Conservation (phyloP, 2,113 vertebrate species). For the Lipotes vexillifer region DNA sequence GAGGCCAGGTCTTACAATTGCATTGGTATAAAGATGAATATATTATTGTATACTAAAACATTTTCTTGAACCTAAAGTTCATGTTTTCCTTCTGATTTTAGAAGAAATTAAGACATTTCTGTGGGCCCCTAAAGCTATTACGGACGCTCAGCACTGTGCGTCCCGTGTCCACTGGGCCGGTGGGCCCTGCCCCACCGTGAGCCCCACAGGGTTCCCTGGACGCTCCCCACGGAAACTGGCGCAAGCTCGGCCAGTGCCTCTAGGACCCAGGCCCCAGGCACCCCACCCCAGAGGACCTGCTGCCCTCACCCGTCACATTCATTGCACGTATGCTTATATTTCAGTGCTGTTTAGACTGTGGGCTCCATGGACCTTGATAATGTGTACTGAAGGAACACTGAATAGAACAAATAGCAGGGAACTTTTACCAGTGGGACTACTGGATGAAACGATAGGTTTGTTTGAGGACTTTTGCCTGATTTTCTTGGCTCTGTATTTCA, state of each 20-base stretch:
- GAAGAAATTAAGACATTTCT: neutral
- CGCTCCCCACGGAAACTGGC: neutral
- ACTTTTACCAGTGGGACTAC: neutral
- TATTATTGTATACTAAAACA: neutral
- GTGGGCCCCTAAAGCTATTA: neutral
- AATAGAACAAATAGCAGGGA: neutral
- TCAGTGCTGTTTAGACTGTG: neutral
- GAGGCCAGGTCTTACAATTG: neutral
- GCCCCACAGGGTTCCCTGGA: rapidly evolving
- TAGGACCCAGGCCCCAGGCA: neutral
- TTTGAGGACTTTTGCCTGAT: neutral
- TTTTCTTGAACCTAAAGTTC: neutral
- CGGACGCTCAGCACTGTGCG: neutral
- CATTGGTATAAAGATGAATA: neutral
- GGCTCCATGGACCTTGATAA: rapidly evolving
- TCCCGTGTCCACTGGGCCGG: neutral
- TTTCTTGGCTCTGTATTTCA: neutral
- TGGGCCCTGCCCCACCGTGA: neutral
- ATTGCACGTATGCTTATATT: rapidly evolving
- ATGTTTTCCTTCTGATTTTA: neutral
- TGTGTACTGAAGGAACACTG: neutral
- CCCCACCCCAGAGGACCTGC: neutral
- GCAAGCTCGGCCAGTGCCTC: neutral
- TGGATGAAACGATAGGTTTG: neutral
- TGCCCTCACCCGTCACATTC: rapidly evolving